Base-by-base conservation (phyloP, 2,113 vertebrate species). In the Neofelis nebulosa region DNA sequence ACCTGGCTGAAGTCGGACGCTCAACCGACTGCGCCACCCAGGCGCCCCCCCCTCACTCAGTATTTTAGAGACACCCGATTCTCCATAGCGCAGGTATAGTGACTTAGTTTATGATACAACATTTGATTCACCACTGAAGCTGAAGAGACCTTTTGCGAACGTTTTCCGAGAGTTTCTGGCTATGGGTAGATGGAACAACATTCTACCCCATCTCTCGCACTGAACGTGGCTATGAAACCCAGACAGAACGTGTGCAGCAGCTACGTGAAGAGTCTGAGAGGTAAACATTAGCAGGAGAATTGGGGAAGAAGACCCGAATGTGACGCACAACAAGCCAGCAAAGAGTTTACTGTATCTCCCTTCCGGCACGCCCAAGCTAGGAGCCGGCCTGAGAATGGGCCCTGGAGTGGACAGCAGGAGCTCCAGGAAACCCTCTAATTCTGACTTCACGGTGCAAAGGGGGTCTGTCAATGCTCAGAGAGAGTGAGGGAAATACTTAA, bases 321-420 rank as follows among this genome's bases (percentile, higher is more conserved):
- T 82, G 36, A 92, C 66, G 79, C 11, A 66, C 2, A 57, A 66
- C 83, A 90, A 89, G 36, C 29, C 61, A 86, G 57, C 66, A 41
- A 33, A n/a, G 66, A 11, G 45, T 83, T 66, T 3, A 13, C 38
- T 82, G 1, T 25, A 10, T 38, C 68, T 25, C 33, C 15, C 27
- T 16, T 41, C 16, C 74, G 9, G 33, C 6, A 8, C 27, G 33
- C 50, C 57, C 38, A 89, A 57, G 29, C 52, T 36, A 9, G 76
- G 23, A 45, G 87, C 6, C 38, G 55, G 71, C 5, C 52, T 71
- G 45, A 85, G 23, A 33, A 21, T 1, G 9, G 74, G 21, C 68
- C 15, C 0, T 18, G 52, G 31, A 13, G 8, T 69, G n/a, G 73
- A 13, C 2, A 50, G 74, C 1, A 7, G 33, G 25, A n/a, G 15